Evolutionary conservation across 2,888 invertebrate genomes (phyloP), one percentile per base, ranked within the genome.

Genomic region (Sipha maydis): DNA sequence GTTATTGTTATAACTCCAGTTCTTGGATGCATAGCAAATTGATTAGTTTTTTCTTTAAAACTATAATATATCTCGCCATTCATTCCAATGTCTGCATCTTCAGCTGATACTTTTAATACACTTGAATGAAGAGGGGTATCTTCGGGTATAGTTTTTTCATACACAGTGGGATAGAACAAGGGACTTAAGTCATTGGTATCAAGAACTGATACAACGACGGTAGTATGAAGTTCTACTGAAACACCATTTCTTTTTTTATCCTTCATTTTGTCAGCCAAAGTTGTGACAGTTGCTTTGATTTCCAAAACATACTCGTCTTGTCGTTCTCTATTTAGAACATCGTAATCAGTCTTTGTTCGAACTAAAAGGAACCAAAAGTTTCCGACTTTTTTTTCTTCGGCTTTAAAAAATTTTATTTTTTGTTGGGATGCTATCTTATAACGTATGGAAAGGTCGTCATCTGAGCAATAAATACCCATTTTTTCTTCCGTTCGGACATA

Each of bases 11-110:
- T 95, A 48, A 96, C 94, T 19, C 99, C 99, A 79, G 96, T 96
- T 86, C 97, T 96, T 2, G 98, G 98, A 92, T 99, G 98, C 89
- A 99, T 95, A 67, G 97, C 96, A 92, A 99, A 99, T 91, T 95
- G 95, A 91, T 96, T 95, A 77, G 95, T 96, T 89, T 31, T 94
- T 94, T 96, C 95, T 83, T 94, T 93, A 91, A 99, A 95, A 92
- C 97, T 98, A 93, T 98, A 99, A 93, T 99, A 99, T 91, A 99
- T 97, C 93, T 99, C 98, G 0, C 98, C 98, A 92, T 99, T 99
- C 91, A 97, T 94, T 4, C 99, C 99, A 67, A 97, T 93, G 92
- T 99, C 99, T 7, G 99, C 98, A 92, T 99, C 99, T 91, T 97
- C 98, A 0, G 99, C 99, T 67, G 95, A 93, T 83, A 97, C 96